Conservation (phyloP, 2,888 invertebrate species). For the Theretra japonica region DNA sequence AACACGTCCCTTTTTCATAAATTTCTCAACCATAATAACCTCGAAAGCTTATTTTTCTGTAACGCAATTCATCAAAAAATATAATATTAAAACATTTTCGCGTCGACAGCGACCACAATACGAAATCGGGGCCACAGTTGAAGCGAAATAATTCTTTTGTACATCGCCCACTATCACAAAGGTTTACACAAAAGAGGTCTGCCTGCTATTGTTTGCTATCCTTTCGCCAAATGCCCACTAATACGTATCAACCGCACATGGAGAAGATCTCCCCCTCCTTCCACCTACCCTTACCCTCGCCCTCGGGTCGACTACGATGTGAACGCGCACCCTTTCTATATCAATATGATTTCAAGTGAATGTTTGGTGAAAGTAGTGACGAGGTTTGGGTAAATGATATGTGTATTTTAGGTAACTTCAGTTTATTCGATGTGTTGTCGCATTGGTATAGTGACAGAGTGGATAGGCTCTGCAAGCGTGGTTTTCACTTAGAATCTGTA, state of each 20-base stretch:
- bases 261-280: neutral
- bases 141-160: conserved; percentile 21
- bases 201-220: conserved; percentile 18
- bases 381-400: no score
- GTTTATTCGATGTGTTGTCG: no score
- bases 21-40: neutral
- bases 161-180: neutral
- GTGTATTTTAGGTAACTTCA: no score
- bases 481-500: no score
- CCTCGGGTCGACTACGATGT: no score
- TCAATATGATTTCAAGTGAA: no score
- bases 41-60: neutral
- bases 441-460: no score
- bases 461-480: no score
- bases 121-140: neutral
- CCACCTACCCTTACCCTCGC: no score
- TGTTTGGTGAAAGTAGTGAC: no score
- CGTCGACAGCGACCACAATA: neutral
- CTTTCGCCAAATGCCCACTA: neutral
- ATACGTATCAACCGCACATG: conserved; percentile 1
- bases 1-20: neutral
- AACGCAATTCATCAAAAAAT: neutral
- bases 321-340: no score
- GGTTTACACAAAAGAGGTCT: conserved; percentile 1
- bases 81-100: neutral